Percentiles rank a stretch among this genome's conserved stretches.
Evolutionary conservation across 2,113 vertebrate species (phyloP).

Genomic region (Scatophagus argus): DNA sequence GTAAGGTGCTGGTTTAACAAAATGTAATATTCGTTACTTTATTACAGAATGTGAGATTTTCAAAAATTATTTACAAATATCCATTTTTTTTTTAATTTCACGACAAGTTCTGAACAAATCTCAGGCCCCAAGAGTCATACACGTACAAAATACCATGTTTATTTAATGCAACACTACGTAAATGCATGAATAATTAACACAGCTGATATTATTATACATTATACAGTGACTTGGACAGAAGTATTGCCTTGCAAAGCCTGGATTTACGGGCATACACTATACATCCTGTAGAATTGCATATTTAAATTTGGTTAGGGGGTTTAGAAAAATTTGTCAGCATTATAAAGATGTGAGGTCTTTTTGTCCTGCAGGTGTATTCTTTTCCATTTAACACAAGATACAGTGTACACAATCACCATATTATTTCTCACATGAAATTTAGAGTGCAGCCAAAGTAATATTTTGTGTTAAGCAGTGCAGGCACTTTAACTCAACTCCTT

Average conservation of each 20-base stretch:
- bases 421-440: not conserved
- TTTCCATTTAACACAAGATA: not conserved
- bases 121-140: not conserved
- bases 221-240: not conserved
- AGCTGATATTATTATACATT: slow-evolving; percentile 7
- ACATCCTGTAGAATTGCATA: not conserved
- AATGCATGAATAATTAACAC: slow-evolving; percentile 11
- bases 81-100: not conserved
- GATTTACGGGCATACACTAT: not conserved
- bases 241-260: not conserved
- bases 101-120: not conserved
- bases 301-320: slow-evolving; percentile 12
- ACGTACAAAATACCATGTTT: not conserved
- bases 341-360: slow-evolving; percentile 1
- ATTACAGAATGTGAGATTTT: not conserved
- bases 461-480: not conserved
- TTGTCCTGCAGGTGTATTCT: not conserved
- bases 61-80: not conserved
- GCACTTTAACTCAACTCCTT: not conserved
- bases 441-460: not conserved
- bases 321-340: not conserved
- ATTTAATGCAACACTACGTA: slow-evolving; percentile 1
- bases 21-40: not conserved
- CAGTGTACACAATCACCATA: not conserved
- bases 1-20: not conserved